Percentiles rank a stretch among this genome's conserved stretches.
These are phyloP conservation scores for Leucophenga maculata DNA, from an alignment of 2,888 invertebrate species.

Conservation along the genomic window DNA sequence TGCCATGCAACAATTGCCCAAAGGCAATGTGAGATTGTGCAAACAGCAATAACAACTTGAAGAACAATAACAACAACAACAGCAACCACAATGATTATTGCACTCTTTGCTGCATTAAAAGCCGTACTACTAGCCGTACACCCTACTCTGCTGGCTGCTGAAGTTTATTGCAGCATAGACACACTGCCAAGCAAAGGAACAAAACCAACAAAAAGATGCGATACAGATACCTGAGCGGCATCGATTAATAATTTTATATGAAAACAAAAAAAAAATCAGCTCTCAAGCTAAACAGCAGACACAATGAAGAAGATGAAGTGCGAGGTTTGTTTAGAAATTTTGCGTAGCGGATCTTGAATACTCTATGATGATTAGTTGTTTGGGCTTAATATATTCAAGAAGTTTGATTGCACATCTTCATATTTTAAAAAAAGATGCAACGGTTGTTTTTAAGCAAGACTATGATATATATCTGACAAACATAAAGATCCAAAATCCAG, in stretches of 20 bases:
- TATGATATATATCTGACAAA: too few species aligned
- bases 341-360: too few species aligned
- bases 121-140: neutral
- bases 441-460: too few species aligned
- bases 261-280: slow-evolving; percentile 2
- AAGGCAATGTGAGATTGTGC: slow-evolving; percentile 22
- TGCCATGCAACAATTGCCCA: slow-evolving; percentile 24
- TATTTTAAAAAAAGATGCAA: too few species aligned
- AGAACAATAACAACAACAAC: neutral
- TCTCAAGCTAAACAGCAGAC: neutral
- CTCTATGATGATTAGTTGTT: too few species aligned
- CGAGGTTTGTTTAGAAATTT: neutral
- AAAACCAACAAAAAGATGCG: slow-evolving; percentile 18
- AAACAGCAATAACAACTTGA: slow-evolving; percentile 2
- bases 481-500: too few species aligned
- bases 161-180: neutral
- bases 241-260: slow-evolving; percentile 23
- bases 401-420: too few species aligned
- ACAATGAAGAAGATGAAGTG: neutral
- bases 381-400: too few species aligned
- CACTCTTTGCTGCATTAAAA: neutral
- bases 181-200: neutral
- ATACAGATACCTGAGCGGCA: slow-evolving; percentile 24
- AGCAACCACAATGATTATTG: neutral
- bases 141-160: neutral